Conservation (phyloP, 2,797 vertebrate species). For the Peromyscus attwateri region DNA sequence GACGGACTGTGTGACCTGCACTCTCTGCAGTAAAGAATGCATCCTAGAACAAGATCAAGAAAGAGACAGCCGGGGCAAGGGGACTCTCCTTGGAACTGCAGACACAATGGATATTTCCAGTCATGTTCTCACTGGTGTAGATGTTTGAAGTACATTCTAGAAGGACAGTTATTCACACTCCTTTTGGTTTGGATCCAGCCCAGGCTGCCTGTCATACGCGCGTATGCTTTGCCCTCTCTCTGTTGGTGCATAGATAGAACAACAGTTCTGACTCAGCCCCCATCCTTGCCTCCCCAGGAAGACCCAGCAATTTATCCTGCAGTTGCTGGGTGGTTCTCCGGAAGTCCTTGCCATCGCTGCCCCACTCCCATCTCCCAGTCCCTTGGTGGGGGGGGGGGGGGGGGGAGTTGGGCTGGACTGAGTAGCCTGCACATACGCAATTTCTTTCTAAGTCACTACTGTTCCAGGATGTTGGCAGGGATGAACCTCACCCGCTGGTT, state of each 20-base stretch:
- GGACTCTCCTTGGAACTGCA: background rate
- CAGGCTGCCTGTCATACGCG: background rate
- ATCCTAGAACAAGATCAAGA: background rate
- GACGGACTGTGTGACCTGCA: too few species aligned
- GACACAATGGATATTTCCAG: background rate
- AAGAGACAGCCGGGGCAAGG: background rate
- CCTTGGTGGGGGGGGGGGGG: background rate
- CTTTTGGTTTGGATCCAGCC: slow-evolving; percentile 3
- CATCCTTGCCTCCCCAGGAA: background rate
- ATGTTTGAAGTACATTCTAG: background rate
- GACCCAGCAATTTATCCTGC: background rate
- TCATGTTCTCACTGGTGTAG: background rate
- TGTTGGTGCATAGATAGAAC: background rate
- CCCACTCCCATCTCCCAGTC: too few species aligned
- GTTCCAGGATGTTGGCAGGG: background rate
- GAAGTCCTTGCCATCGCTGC: background rate
- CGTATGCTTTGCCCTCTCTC: background rate
- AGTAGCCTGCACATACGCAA: background rate
- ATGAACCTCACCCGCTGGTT: background rate
- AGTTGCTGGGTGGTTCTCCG: background rate
- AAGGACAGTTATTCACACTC: background rate
- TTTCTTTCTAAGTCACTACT: background rate
- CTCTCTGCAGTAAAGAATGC: background rate
- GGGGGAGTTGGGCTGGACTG: background rate
- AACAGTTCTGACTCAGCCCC: background rate